Percentiles rank a stretch among this genome's conserved stretches.
Conservation (phyloP, 2,888 invertebrate species). For the Phytoseiulus persimilis region DNA sequence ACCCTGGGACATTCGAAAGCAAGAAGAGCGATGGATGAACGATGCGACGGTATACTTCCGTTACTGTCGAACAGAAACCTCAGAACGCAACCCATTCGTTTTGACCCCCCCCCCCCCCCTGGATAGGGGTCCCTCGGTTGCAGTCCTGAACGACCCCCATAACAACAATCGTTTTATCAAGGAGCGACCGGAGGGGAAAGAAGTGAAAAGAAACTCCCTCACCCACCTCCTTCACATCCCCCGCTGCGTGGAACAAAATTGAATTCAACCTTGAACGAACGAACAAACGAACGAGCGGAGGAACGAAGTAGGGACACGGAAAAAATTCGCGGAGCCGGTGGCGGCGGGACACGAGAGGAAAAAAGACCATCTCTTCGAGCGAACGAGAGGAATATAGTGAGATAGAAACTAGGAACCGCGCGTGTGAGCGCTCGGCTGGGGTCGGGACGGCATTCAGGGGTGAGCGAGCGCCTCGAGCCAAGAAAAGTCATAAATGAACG, state of each 20-base stretch:
- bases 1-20: background rate
- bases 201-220: background rate
- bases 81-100: too few relatives aligned
- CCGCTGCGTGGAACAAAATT: background rate
- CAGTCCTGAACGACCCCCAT: too few relatives aligned
- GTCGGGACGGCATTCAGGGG: background rate
- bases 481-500: background rate
- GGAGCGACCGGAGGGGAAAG: background rate
- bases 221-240: background rate
- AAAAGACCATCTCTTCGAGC: background rate
- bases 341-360: background rate
- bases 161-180: too few relatives aligned
- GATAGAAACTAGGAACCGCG: background rate
- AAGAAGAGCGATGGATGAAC: too few relatives aligned
- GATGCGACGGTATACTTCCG: too few relatives aligned
- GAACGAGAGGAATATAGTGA: background rate
- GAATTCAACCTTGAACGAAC: slow-evolving; percentile 5
- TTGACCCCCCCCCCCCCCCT: too few relatives aligned
- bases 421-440: background rate
- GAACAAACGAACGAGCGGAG: background rate
- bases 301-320: background rate
- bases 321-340: background rate
- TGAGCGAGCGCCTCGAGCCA: background rate
- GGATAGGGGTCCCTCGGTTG: too few relatives aligned
- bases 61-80: too few relatives aligned